Base-by-base conservation (phyloP, 2,113 vertebrate genomes). In the Nothocercus nigrocapillus region DNA sequence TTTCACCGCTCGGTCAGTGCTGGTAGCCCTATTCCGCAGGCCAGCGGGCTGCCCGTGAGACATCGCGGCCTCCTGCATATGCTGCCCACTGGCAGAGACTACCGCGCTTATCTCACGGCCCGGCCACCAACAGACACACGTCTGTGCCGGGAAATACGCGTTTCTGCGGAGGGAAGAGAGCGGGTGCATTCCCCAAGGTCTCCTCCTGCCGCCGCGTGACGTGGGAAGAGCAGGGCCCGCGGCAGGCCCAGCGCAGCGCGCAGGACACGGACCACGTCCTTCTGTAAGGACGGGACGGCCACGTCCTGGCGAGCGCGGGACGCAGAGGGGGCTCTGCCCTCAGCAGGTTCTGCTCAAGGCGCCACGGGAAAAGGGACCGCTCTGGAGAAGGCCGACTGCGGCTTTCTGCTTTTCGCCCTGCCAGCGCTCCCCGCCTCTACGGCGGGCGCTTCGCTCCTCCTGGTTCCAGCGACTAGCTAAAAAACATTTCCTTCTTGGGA, bases 31-130 rank as follows among this genome's bases (percentile, higher is more conserved):
- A 38, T 73, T 38, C 30, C 70, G 76, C 22, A 54, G 76, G 18
- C 15, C 67, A 38, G 42, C 30, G 36, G 20, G 30, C 73, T 68
- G 32, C 25, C 40, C 64, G 30, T 53, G 4, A 81, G 44, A 58
- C 54, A 75, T 11, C n/a, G 53, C 56, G 3, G 2, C 21, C 44
- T 83, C n/a, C 38, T 1, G 2, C 16, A 27, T 25, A n/a, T 0
- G 10, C 38, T 45, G 5, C 59, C 28, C 24, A 2, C 84, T 85
- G 30, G 38, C 36, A 79, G 36, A 73, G 38, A 66, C 22, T 70
- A 36, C 53, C 14, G 58, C 30, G 30, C 32, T 75, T 70, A 89
- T 17, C 61, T 40, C 38, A 79, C 7, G n/a, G 44, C 28, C 81
- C 32, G 64, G 36, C 34, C 8, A 82, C 40, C 74, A 70, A 63